A percentile compares a stretch with the other conserved stretches of the same genome.
Evolutionary conservation across 2,113 vertebrate genomes (phyloP).

Genomic region (Pelecanoides urinatrix): DNA sequence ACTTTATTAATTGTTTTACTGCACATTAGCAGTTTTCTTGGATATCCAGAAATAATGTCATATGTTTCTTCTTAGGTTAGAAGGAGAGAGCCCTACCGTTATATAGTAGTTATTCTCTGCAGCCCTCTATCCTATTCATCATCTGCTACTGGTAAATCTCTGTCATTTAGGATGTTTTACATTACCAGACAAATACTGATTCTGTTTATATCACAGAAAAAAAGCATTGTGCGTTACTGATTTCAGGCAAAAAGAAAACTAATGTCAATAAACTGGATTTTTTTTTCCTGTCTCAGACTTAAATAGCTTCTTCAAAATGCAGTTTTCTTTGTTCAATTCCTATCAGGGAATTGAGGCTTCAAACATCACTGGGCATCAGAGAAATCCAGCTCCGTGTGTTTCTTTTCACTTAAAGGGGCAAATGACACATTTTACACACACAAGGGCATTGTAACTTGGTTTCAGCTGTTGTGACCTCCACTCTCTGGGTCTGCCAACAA

Average conservation of each 20-base stretch:
- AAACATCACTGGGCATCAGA: background rate
- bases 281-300: background rate
- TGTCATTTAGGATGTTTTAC: background rate
- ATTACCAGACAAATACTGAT: background rate
- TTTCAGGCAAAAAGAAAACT: background rate
- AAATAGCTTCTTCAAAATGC: background rate
- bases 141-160: background rate
- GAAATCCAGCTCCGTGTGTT: background rate
- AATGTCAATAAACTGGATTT: background rate
- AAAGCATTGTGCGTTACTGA: background rate
- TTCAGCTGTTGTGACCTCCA: background rate
- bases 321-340: background rate
- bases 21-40: background rate
- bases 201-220: background rate
- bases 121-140: background rate
- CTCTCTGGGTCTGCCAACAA: background rate
- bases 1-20: background rate
- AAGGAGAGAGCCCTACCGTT: background rate
- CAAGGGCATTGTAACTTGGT: background rate
- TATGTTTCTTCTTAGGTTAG: background rate
- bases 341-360: background rate
- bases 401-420: background rate
- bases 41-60: background rate
- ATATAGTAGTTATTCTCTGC: background rate
- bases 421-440: background rate